Conservation (phyloP, 2,888 invertebrate species). For the Synergus itoensis region DNA sequence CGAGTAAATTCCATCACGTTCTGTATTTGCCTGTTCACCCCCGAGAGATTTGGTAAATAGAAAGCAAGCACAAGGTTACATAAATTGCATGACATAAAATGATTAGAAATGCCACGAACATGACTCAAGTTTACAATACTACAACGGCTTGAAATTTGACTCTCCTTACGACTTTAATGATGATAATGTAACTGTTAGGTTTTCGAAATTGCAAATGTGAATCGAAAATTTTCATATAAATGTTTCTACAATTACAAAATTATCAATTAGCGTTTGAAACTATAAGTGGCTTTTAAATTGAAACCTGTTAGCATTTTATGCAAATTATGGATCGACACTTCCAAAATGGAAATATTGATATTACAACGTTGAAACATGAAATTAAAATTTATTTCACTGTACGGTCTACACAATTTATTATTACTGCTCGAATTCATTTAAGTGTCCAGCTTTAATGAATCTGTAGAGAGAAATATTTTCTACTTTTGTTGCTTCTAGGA, state of each 20-base stretch:
- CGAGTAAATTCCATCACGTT: neutral
- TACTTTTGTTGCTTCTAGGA: slow-evolving; percentile 40
- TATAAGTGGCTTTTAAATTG: no score
- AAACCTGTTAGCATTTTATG: no score
- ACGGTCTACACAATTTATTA: neutral
- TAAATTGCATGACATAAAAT: neutral
- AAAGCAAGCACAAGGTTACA: neutral
- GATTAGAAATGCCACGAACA: neutral
- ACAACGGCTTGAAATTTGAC: neutral
- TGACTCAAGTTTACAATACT: neutral
- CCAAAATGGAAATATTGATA: no score
- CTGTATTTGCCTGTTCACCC: neutral
- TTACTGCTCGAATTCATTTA: neutral
- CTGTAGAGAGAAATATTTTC: slow-evolving; percentile 52
- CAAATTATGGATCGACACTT: no score
- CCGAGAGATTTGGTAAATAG: neutral
- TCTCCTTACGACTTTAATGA: neutral
- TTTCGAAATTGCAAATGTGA: no score
- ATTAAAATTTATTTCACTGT: no score
- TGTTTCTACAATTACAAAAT: no score
- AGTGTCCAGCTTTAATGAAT: neutral
- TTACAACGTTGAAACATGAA: no score
- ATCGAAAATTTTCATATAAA: no score
- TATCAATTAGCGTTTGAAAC: no score
- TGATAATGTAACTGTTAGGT: no score